These are phyloP conservation scores for Halcyon smyrnensis DNA, from an alignment of 2,797 vertebrate genomes.

Conservation along the genomic window DNA sequence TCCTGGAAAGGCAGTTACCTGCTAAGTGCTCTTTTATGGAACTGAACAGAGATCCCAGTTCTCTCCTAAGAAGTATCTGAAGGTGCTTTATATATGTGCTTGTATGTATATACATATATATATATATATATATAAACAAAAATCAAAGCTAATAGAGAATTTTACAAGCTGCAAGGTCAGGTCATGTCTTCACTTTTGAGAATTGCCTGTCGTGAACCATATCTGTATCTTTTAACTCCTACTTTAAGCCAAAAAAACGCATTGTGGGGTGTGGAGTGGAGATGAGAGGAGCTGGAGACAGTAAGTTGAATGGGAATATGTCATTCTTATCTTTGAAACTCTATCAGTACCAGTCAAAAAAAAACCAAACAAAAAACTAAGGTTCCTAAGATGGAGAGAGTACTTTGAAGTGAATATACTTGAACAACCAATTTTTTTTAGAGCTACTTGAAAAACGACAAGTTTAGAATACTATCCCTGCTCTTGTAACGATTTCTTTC, in stretches of 20 bases:
- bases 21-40: not conserved
- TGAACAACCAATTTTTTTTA: too few relatives aligned
- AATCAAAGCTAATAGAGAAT: not conserved
- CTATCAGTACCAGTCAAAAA: not conserved
- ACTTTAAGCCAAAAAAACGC: not conserved
- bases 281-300: accelerated
- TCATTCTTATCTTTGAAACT: not conserved
- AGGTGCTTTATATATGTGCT: accelerated
- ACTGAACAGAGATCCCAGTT: not conserved
- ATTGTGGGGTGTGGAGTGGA: accelerated
- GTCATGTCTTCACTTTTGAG: not conserved
- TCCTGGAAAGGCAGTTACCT: not conserved
- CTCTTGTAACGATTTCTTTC: not conserved
- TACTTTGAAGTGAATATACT: too few relatives aligned
- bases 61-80: not conserved
- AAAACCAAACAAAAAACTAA: not conserved
- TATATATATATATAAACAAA: too few relatives aligned
- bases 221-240: not conserved
- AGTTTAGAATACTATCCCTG: not conserved
- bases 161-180: not conserved
- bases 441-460: too few relatives aligned
- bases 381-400: not conserved
- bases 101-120: too few relatives aligned
- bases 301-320: not conserved
- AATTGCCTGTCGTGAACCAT: not conserved